Evolutionary conservation across 2,888 invertebrate species (phyloP), one percentile per base, ranked within the genome.

Genomic region (Folsomia manolachei): DNA sequence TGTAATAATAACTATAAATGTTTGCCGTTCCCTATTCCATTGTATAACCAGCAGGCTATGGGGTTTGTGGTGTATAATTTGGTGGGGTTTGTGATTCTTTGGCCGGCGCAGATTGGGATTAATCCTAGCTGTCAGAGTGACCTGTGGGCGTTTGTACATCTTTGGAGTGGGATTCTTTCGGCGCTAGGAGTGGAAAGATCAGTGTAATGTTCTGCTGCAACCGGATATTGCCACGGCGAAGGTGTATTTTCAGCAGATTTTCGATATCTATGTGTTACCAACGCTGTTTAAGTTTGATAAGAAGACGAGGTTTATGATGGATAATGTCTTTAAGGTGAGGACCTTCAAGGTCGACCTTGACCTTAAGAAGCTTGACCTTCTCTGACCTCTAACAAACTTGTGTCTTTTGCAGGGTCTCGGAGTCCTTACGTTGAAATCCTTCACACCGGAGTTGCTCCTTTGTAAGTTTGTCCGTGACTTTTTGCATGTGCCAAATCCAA

Each of bases 291-390:
- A n/a, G 7, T 56, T 56, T 19, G n/a, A 7, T 21, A 56, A 18
- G 19, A 7, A 56, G 21, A 56, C 56, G 56, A 56, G 21, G 56
- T 19, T 56, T 19, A 56, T 56, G 56, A 56, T 56, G 56, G 56
- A 56, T 56, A 56, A 56, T 56, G 56, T 56, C n/a, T 56, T 56
- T 56, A 56, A 56, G 56, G 56, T 56, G 18, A 39, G 39, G 39
- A 39, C n/a, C n/a, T n/a, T n/a, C n/a, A n/a, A n/a, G n/a, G n/a
- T n/a, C n/a, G n/a, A n/a, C n/a, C n/a, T n/a, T n/a, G n/a, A n/a
- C n/a, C n/a, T n/a, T n/a, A n/a, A n/a, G n/a, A n/a, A n/a, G n/a
- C n/a, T n/a, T n/a, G n/a, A n/a, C n/a, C n/a, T n/a, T n/a, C n/a
- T n/a, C n/a, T n/a, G n/a, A n/a, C n/a, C n/a, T n/a, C n/a, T n/a